Evolutionary conservation across 2,113 vertebrate genomes (phyloP).

Genomic region (Hassar affinis): DNA sequence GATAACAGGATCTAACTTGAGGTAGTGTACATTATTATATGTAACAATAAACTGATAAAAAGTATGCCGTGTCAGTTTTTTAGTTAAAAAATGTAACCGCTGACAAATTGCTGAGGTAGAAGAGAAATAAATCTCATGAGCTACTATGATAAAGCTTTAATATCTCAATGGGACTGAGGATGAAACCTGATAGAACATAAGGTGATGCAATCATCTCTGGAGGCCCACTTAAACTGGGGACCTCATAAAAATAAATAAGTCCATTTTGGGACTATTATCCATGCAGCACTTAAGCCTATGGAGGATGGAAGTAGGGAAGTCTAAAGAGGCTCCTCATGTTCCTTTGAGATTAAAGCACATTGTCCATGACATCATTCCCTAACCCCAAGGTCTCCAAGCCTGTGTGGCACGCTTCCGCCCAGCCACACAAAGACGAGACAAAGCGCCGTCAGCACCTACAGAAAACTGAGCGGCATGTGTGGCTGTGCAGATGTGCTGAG

Average conservation of each 20-base stretch:
- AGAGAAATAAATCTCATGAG: not conserved
- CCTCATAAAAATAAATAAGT: not conserved
- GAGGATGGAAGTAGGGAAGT: not conserved
- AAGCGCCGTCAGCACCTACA: not conserved
- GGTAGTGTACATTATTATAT: not conserved
- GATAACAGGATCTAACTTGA: not conserved
- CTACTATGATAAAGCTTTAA: not conserved
- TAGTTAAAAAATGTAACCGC: not conserved
- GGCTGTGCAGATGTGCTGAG: slow-evolving; percentile 5
- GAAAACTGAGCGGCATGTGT: not conserved
- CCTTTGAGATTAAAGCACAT: slow-evolving; percentile 1
- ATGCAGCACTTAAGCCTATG: not conserved
- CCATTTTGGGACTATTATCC: not conserved
- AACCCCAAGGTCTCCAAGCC: not conserved
- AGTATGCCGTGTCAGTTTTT: not conserved
- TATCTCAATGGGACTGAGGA: not conserved
- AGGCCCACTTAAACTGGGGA: not conserved
- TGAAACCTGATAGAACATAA: not conserved
- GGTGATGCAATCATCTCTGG: slow-evolving; percentile 8
- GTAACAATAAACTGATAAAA: not conserved
- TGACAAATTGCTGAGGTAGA: no score
- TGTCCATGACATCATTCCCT: slow-evolving; percentile 9
- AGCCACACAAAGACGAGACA: not conserved
- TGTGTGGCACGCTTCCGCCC: not conserved
- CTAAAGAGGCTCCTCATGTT: not conserved